Conservation (phyloP, 2,113 vertebrate genomes). For the Oreochromis niloticus region DNA sequence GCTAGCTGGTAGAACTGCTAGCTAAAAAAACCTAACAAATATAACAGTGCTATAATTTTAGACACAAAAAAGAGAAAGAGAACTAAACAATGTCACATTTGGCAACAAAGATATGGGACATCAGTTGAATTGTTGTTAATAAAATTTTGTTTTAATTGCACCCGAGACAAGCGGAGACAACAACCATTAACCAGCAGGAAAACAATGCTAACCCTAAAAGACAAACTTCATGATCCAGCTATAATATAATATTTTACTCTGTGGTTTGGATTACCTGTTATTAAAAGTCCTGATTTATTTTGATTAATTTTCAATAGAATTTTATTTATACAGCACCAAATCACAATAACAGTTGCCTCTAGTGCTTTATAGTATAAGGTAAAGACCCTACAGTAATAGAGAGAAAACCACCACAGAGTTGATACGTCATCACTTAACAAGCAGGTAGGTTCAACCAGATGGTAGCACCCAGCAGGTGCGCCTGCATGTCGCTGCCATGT, state of each 20-base stretch:
- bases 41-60: neutral
- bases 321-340: too few relatives aligned
- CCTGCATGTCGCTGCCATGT: neutral
- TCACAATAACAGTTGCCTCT: too few relatives aligned
- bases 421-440: neutral
- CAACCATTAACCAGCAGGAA: neutral
- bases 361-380: too few relatives aligned
- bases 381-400: too few relatives aligned
- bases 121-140: neutral
- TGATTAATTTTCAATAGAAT: too few relatives aligned
- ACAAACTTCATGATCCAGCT: too few relatives aligned
- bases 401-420: neutral
- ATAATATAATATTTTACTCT: too few relatives aligned
- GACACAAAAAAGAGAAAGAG: neutral
- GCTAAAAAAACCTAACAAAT: neutral
- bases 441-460: neutral
- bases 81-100: neutral
- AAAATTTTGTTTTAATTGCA: neutral
- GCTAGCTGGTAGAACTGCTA: neutral
- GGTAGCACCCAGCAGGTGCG: neutral
- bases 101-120: neutral
- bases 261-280: too few relatives aligned
- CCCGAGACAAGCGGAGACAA: neutral
- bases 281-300: too few relatives aligned
- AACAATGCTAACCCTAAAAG: too few relatives aligned